phyloP scores from a whole-genome alignment of 2,888 invertebrate species.

The Gisinianus flammeolus region DNA sequence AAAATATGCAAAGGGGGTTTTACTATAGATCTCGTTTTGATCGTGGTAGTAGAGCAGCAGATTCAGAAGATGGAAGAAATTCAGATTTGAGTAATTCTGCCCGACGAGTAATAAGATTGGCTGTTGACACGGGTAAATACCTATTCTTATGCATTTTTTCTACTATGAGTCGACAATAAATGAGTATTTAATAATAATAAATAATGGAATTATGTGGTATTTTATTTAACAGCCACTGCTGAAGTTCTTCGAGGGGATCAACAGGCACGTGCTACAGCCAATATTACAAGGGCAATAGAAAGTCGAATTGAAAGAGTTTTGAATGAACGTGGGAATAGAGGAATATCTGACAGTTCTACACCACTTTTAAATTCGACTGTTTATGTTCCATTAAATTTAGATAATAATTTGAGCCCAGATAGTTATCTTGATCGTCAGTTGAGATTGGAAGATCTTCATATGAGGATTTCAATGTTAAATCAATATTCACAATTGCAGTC shows the following conservation, averaged over 20 bases:
- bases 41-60: conserved; percentile 3
- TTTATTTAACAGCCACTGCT: conserved; percentile 10
- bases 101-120: conserved; percentile 50
- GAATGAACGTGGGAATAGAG: conserved; percentile 55
- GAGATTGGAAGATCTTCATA: conserved; percentile 49
- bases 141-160: conserved; percentile 24
- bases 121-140: conserved; percentile 54
- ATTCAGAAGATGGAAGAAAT: not conserved
- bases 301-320: conserved; percentile 57
- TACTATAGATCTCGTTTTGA: not conserved
- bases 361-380: conserved; percentile 20
- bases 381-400: not conserved
- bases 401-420: not conserved
- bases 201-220: not conserved
- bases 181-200: not conserved
- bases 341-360: conserved; percentile 36
- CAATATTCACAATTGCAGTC: conserved; percentile 24
- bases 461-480: conserved; percentile 31
- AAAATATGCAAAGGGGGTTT: conserved; percentile 7
- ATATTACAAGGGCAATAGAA: conserved; percentile 54
- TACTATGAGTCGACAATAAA: not conserved
- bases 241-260: conserved; percentile 16
- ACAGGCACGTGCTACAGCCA: conserved; percentile 8
- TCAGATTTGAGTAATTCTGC: conserved; percentile 9
- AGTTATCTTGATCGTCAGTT: conserved; percentile 17